Evolutionary conservation across 2,113 vertebrate species (phyloP).

Genomic region (Daphoenositta chrysoptera): DNA sequence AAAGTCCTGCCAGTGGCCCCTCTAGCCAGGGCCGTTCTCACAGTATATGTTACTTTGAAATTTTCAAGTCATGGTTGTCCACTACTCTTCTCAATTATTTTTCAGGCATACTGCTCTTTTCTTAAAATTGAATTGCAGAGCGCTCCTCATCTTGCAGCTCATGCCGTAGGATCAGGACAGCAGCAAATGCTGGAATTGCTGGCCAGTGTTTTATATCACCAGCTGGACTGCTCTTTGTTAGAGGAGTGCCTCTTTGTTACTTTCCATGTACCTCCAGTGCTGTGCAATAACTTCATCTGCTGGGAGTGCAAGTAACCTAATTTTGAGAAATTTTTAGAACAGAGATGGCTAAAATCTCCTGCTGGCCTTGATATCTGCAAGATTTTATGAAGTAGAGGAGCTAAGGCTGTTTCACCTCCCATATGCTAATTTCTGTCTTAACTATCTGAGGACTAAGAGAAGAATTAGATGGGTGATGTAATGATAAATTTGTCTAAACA

Average conservation of each 20-base stretch:
- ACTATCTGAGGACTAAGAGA: not conserved
- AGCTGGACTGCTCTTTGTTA: not conserved
- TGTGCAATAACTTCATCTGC: not conserved
- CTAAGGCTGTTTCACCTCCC: not conserved
- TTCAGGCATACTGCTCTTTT: not conserved
- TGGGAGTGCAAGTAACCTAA: not conserved
- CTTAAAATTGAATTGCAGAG: not conserved
- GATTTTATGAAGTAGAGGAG: not conserved
- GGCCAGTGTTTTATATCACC: not conserved
- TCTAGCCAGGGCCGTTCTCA: not conserved
- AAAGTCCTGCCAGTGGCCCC: not conserved
- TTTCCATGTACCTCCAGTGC: not conserved
- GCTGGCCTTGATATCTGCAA: not conserved
- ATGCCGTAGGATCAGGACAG: not conserved
- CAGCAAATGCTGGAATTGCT: not conserved
- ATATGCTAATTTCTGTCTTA: not conserved
- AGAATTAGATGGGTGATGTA: not conserved
- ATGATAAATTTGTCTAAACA: not conserved
- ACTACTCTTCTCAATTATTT: not conserved
- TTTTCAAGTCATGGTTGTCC: not conserved
- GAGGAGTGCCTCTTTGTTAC: not conserved
- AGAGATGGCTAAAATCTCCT: not conserved
- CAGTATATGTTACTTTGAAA: not conserved
- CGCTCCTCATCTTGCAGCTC: not conserved
- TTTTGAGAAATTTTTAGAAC: not conserved